Conservation (phyloP, 2,113 vertebrate genomes). For the Ctenomys sociabilis region DNA sequence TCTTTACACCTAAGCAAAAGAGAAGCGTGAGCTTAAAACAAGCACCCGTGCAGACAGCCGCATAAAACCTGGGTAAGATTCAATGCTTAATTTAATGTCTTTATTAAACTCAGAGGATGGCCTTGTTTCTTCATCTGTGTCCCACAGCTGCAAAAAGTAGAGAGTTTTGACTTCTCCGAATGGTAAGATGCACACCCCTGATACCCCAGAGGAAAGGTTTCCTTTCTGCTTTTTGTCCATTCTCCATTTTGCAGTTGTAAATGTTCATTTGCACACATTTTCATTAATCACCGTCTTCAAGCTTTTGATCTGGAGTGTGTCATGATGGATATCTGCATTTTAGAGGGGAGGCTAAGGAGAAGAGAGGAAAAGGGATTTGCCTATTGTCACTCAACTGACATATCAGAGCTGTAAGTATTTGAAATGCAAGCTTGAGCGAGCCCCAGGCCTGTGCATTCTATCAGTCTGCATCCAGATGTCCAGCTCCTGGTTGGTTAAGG, state of each 20-base stretch:
- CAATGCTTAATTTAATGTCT: background rate
- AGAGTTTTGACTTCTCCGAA: background rate
- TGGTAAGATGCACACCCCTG: background rate
- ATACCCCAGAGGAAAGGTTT: background rate
- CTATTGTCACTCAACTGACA: background rate
- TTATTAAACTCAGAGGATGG: background rate
- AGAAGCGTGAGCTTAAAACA: background rate
- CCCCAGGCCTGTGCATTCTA: background rate
- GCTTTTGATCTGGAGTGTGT: background rate
- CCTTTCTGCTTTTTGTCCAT: background rate
- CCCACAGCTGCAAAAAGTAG: background rate
- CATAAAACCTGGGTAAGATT: background rate
- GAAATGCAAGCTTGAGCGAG: background rate
- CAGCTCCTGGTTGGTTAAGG: background rate
- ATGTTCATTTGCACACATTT: background rate
- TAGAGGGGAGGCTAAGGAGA: background rate
- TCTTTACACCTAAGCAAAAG: background rate
- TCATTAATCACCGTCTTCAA: background rate
- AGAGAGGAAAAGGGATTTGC: background rate
- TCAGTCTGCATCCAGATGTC: background rate
- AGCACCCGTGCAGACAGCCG: fast-evolving
- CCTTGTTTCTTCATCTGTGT: background rate
- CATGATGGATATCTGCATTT: background rate
- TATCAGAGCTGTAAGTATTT: background rate
- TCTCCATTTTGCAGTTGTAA: background rate